phyloP scores from a whole-genome alignment of 2,888 invertebrate genomes.

The Noctua janthe region DNA sequence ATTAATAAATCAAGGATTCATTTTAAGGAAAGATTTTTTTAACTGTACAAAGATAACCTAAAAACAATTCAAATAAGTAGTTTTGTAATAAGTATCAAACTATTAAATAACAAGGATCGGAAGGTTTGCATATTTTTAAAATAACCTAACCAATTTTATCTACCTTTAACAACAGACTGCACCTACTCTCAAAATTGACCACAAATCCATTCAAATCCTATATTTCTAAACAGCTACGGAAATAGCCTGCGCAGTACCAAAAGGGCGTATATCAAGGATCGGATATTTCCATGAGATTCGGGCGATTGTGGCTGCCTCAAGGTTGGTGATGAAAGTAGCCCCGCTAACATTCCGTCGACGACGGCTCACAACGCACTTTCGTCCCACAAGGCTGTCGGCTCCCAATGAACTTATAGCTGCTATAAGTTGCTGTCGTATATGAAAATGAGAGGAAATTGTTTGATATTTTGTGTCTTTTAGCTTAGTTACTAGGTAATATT shows the following conservation, averaged over 20 bases:
- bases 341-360: slow-evolving; percentile 80
- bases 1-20: background rate
- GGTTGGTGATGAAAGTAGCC: slow-evolving; percentile 80
- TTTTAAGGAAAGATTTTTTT: background rate
- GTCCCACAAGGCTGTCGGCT: slow-evolving; percentile 81
- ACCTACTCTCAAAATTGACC: slow-evolving; percentile 41
- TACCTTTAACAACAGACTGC: slow-evolving; percentile 13
- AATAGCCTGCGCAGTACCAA: slow-evolving; percentile 42
- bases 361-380: slow-evolving; percentile 79
- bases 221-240: slow-evolving; percentile 57
- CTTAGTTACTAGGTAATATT: background rate
- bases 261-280: slow-evolving; percentile 67
- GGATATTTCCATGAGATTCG: slow-evolving; percentile 76
- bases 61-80: background rate
- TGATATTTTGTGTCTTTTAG: slow-evolving; percentile 4
- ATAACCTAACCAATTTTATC: background rate
- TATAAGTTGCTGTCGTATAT: slow-evolving; percentile 46
- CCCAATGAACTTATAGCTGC: slow-evolving; percentile 59
- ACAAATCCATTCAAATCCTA: slow-evolving; percentile 30
- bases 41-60: background rate
- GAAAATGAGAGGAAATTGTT: slow-evolving; percentile 58
- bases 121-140: background rate
- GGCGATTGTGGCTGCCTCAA: slow-evolving; percentile 74
- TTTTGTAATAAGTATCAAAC: background rate
- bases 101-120: background rate